These are phyloP conservation scores for Matsumyia berberina DNA, from an alignment of 2,888 invertebrate species.

Conservation along the genomic window DNA sequence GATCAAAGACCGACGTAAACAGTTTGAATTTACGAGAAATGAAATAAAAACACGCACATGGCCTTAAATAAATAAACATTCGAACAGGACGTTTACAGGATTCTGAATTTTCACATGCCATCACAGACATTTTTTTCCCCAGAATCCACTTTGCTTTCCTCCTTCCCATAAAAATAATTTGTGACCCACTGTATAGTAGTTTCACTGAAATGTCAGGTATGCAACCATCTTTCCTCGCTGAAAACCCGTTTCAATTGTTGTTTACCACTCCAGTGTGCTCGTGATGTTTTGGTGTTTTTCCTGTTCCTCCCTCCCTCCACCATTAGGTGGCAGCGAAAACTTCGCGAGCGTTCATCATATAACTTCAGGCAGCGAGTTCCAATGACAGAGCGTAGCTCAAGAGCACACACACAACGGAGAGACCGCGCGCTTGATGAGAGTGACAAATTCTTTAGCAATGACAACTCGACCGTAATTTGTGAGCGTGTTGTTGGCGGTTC, in stretches of 20 bases:
- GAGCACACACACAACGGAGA: not conserved
- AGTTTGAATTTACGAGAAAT: too few relatives aligned
- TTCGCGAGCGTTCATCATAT: constrained; percentile 13
- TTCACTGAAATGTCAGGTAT: too few relatives aligned
- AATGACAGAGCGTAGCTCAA: constrained; percentile 35
- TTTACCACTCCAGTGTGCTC: not conserved
- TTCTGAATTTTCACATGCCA: too few relatives aligned
- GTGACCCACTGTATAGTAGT: too few relatives aligned
- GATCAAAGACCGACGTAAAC: too few relatives aligned
- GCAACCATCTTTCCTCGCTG: not conserved
- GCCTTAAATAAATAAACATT: too few relatives aligned
- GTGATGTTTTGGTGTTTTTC: not conserved
- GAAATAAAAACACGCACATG: too few relatives aligned
- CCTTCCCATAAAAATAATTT: too few relatives aligned
- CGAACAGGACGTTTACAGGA: too few relatives aligned
- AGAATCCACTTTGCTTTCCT: too few relatives aligned
- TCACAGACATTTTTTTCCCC: too few relatives aligned
- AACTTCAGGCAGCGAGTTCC: constrained; percentile 46
- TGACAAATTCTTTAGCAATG: constrained; percentile 52
- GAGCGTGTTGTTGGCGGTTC: too few relatives aligned
- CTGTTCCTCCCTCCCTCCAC: not conserved
- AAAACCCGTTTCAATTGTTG: constrained; percentile 26
- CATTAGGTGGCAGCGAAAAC: not conserved
- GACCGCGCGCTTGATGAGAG: constrained; percentile 41
- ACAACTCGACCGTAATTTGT: constrained; percentile 46